A percentile compares a stretch with the other conserved stretches of the same genome.
Evolutionary conservation across 2,797 vertebrate genomes (phyloP).

Genomic region (Gallirallus australis): DNA sequence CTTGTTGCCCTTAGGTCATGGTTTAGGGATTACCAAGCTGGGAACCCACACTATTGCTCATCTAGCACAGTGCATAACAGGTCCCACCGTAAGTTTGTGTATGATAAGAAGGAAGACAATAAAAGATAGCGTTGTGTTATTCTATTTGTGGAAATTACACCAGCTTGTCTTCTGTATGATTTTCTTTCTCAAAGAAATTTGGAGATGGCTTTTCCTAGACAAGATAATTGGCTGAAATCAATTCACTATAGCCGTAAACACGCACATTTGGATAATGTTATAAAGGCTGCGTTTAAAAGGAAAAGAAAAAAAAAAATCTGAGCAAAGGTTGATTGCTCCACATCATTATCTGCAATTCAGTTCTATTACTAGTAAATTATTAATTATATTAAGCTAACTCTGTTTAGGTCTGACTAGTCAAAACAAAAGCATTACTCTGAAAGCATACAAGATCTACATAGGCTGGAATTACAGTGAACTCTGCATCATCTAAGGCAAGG

Average conservation of each 20-base stretch:
- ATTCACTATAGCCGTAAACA: neutral
- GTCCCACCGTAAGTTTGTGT: neutral
- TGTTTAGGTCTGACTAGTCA: neutral
- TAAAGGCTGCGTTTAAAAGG: slow-evolving; percentile 8
- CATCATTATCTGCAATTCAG: slow-evolving; percentile 20
- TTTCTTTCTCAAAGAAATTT: neutral
- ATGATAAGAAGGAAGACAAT: neutral
- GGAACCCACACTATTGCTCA: neutral
- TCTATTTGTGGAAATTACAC: neutral
- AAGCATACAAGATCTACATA: neutral
- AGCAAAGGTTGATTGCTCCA: slow-evolving; percentile 47
- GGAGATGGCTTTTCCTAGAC: neutral
- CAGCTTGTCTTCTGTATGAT: neutral
- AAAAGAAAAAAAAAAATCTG: neutral
- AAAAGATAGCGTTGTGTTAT: neutral
- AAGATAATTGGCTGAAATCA: neutral
- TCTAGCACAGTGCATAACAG: fast-evolving
- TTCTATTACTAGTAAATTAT: slow-evolving; percentile 53
- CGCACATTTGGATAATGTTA: neutral
- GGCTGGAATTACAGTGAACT: neutral
- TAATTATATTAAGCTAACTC: slow-evolving; percentile 42
- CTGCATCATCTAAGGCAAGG: neutral
- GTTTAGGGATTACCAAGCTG: neutral
- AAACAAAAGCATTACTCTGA: neutral
- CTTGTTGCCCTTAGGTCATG: neutral